Base-by-base conservation (phyloP, 2,888 invertebrate genomes). In the Buathra laborator region DNA sequence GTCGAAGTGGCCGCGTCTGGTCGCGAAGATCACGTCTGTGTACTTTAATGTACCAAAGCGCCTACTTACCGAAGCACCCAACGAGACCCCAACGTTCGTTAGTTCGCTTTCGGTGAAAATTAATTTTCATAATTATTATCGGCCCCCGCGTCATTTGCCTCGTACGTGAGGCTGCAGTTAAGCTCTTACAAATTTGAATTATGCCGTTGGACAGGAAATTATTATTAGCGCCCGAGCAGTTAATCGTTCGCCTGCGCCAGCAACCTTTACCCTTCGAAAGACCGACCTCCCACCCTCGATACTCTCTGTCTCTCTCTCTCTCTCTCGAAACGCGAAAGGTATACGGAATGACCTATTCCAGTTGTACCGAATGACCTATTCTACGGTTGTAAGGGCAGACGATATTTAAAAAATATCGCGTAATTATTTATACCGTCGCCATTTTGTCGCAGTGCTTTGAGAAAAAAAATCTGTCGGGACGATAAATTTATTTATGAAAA, bases 41-140 rank as follows among this genome's bases (percentile, higher is more conserved):
- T 12, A 29, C 59, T 12, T 59, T 32, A 59, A 32, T 14, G 59
- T 32, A 14, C 59, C 37, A 7, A 59, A 14, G 12, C 24, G 59
- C 24, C 59, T 29, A 59, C 12, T 37, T 37, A 37, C 37, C 68
- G 68, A 6, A 4, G 24, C 53, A 14, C 48, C 67, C 37, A 37
- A 37, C 37, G 37, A 37, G 32, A 56, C 44, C 66, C 74, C 70
- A 51, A 37, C 53, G 77, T 86, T 29, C 74, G 43, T 19, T 46
- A 70, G 44, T 67, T 79, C 78, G 72, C 43, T 64, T 70, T 53
- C 29, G 71, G 48, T 59, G 76, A 59, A 72, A 83, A 89, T 88
- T 89, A 89, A 90, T 90, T 90, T 88, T 89, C 86, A 32, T 87
- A 87, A 89, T 89, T 87, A 87, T 87, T 83, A 88, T 87, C 84